Conservation (phyloP, 2,797 vertebrate genomes). For the Xiphophorus birchmanni region DNA sequence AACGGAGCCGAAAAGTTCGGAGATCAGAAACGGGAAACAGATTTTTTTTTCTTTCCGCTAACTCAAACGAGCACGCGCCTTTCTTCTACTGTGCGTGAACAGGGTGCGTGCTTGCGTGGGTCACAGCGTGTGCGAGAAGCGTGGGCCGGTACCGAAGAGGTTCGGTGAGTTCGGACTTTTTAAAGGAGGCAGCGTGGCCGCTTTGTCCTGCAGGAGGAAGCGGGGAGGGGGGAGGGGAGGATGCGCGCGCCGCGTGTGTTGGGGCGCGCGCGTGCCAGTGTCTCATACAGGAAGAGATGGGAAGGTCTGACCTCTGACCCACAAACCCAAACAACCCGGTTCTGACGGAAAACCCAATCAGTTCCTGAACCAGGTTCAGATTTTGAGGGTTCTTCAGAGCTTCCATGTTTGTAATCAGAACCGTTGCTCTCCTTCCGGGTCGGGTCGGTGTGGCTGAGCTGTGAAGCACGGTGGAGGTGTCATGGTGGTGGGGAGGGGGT, state of each 20-base stretch:
- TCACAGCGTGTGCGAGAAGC: not conserved
- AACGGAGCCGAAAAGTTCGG: conserved; percentile 36
- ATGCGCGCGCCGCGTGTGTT: not conserved
- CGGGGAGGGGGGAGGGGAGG: conserved; percentile 54
- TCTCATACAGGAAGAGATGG: conserved; percentile 43
- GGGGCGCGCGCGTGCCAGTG: conserved; percentile 12
- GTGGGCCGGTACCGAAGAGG: not conserved
- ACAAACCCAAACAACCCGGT: conserved; percentile 8
- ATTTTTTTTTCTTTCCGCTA: not conserved
- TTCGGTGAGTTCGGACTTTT: conserved; percentile 25
- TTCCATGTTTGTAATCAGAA: not conserved
- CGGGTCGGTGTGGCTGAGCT: not conserved
- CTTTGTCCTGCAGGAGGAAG: conserved; percentile 75
- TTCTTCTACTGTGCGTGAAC: not conserved
- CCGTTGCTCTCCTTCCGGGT: not conserved
- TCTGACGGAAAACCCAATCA: not conserved
- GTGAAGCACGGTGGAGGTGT: not conserved
- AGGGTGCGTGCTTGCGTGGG: not conserved
- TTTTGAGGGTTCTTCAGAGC: not conserved
- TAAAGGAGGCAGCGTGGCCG: conserved; percentile 69
- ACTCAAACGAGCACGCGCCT: not conserved
- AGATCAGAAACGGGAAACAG: conserved; percentile 42
- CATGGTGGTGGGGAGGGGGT: not conserved
- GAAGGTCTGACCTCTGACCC: conserved; percentile 51
- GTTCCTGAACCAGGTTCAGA: not conserved